Evolutionary conservation across 2,888 invertebrate genomes (phyloP).

Genomic region (Andrena haemorrhoa): DNA sequence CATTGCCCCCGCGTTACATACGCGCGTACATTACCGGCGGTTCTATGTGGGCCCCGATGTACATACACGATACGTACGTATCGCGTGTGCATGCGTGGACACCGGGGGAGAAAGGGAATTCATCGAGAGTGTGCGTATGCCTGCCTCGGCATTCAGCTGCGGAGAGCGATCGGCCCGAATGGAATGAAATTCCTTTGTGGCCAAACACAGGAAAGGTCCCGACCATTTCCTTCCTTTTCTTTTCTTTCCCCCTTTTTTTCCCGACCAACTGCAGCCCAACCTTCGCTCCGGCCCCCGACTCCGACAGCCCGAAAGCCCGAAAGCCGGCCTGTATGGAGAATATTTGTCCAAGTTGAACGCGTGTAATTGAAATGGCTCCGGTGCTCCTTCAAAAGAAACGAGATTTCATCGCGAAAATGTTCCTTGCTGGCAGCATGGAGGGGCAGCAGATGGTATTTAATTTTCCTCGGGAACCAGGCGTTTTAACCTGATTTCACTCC

Average conservation of each 20-base stretch:
- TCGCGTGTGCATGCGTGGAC: constrained; percentile 40
- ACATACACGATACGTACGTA: constrained; percentile 8
- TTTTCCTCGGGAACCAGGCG: constrained; percentile 41
- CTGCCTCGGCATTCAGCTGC: constrained; percentile 49
- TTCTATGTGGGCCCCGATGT: constrained; percentile 4
- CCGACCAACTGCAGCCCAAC: not conserved
- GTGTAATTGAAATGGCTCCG: constrained; percentile 68
- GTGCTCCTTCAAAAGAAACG: constrained; percentile 49
- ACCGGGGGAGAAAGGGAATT: constrained; percentile 44
- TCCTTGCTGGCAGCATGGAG: constrained; percentile 1
- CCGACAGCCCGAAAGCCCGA: not conserved
- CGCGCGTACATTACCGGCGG: constrained; percentile 32
- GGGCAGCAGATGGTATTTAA: constrained; percentile 57
- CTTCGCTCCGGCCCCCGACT: not conserved
- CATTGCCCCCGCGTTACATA: not conserved
- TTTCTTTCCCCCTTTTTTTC: constrained; percentile 27
- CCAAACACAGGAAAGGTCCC: constrained; percentile 59
- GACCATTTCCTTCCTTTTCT: constrained; percentile 21
- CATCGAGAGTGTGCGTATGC: constrained; percentile 45
- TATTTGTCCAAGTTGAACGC: constrained; percentile 64
- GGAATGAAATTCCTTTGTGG: constrained; percentile 71
- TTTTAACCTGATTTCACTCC: constrained; percentile 53
- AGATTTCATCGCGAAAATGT: constrained; percentile 57
- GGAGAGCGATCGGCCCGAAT: constrained; percentile 62
- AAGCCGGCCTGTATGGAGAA: constrained; percentile 25